Conservation (phyloP, 2,888 invertebrate species). For the Macrophya annulata region DNA sequence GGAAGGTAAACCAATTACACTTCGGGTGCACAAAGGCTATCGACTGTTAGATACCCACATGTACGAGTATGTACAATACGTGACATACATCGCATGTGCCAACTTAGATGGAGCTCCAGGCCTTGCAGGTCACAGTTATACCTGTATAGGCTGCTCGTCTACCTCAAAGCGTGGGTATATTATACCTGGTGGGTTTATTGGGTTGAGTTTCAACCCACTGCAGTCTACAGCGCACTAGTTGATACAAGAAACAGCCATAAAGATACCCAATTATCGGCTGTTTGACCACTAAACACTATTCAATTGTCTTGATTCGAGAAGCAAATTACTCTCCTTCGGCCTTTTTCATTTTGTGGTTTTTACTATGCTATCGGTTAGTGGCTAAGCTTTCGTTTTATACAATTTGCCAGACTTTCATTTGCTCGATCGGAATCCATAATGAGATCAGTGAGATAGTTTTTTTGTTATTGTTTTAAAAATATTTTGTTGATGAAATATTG, state of each 20-base stretch:
- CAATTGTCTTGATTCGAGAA: constrained; percentile 66
- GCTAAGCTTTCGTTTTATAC: neutral
- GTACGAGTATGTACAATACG: neutral
- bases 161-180: neutral
- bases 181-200: constrained; percentile 35
- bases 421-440: neutral
- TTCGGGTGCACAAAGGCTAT: constrained; percentile 40
- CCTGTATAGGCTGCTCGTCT: neutral
- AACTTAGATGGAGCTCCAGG: neutral
- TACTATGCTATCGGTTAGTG: neutral
- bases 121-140: constrained; percentile 3
- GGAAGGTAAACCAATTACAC: constrained; percentile 39
- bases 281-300: constrained; percentile 65
- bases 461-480: too few species aligned
- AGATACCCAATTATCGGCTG: constrained; percentile 20
- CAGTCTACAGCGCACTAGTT: neutral
- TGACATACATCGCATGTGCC: neutral
- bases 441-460: neutral
- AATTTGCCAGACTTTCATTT: too few species aligned
- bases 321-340: constrained; percentile 57
- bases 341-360: neutral
- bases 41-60: constrained; percentile 18
- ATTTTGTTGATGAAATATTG: neutral
- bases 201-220: neutral
- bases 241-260: constrained; percentile 3